A percentile compares a stretch with the other conserved stretches of the same genome.
Conservation (phyloP, 1,140 invertebrate genomes). For the Magallana gigas region DNA sequence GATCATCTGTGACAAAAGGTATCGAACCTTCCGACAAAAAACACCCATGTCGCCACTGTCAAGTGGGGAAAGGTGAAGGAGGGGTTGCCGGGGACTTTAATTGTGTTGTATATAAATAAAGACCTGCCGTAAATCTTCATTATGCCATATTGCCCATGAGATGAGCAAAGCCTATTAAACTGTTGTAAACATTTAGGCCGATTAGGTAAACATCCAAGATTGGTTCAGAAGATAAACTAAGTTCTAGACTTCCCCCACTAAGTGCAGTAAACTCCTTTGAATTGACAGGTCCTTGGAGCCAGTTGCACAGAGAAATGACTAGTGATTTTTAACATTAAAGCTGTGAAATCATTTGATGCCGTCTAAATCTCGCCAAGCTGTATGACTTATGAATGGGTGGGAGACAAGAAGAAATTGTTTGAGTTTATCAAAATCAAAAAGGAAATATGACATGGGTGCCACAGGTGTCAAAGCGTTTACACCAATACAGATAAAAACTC, state of each 20-base stretch:
- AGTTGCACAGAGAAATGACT: background rate
- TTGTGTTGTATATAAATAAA: slow-evolving; percentile 19
- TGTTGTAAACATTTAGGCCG: slow-evolving; percentile 16
- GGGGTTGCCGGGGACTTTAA: background rate
- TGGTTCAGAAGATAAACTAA: background rate
- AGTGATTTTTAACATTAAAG: too few species aligned
- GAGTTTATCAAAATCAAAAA: slow-evolving; percentile 4
- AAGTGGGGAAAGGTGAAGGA: slow-evolving; percentile 8
- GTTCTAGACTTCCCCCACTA: background rate
- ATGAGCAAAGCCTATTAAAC: slow-evolving; percentile 27
- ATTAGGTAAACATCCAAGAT: slow-evolving; percentile 26
- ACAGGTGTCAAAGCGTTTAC: background rate
- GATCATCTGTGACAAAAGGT: background rate
- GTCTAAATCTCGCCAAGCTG: background rate
- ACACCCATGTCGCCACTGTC: slow-evolving; percentile 1
- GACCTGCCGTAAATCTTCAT: slow-evolving; percentile 25
- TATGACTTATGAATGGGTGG: slow-evolving; percentile 1
- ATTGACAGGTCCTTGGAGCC: background rate
- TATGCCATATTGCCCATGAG: slow-evolving; percentile 33
- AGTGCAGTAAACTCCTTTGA: background rate
- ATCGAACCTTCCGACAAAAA: background rate
- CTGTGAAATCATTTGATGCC: too few species aligned
- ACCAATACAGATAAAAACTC: background rate
- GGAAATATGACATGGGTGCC: slow-evolving; percentile 20
- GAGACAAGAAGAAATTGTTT: background rate